These are phyloP conservation scores for Pheosia gnoma DNA, from an alignment of 2,888 invertebrate genomes.

Conservation along the genomic window DNA sequence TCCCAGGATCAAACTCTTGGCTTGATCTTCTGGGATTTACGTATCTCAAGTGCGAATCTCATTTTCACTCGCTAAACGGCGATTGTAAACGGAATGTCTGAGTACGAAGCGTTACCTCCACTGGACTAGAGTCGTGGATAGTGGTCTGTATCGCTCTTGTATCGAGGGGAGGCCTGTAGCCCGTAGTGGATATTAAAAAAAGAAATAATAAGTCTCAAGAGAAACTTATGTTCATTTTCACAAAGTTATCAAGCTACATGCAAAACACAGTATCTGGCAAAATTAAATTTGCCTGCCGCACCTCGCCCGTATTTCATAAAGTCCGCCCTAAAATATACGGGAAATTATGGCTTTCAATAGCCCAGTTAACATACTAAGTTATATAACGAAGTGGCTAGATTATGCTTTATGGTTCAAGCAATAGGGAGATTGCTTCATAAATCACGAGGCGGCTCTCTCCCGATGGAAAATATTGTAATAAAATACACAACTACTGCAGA, in stretches of 20 bases:
- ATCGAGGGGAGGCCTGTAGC: too few species aligned
- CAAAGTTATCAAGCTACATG: neutral
- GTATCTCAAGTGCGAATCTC: too few species aligned
- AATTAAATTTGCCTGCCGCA: slow-evolving; percentile 46
- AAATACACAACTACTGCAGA: slow-evolving; percentile 15
- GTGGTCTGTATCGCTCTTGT: too few species aligned
- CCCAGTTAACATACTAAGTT: slow-evolving; percentile 43
- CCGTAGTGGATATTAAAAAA: too few species aligned
- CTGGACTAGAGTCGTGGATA: too few species aligned
- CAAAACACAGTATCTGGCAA: slow-evolving; percentile 7
- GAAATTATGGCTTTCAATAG: slow-evolving; percentile 34
- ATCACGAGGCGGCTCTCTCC: slow-evolving; percentile 32
- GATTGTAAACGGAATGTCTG: too few species aligned
- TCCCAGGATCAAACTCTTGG: too few species aligned
- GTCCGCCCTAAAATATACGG: slow-evolving; percentile 32
- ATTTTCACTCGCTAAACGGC: too few species aligned
- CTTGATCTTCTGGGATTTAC: too few species aligned
- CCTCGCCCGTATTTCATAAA: slow-evolving; percentile 44
- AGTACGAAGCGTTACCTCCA: too few species aligned
- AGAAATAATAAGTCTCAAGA: too few species aligned
- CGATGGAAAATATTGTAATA: slow-evolving; percentile 42
- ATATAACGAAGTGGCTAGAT: slow-evolving; percentile 45
- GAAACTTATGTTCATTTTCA: neutral
- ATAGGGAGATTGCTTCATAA: slow-evolving; percentile 49
- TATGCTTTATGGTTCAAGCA: slow-evolving; percentile 51